Base-by-base conservation (phyloP, 2,888 invertebrate species). In the Yponomeuta plumbellus region DNA sequence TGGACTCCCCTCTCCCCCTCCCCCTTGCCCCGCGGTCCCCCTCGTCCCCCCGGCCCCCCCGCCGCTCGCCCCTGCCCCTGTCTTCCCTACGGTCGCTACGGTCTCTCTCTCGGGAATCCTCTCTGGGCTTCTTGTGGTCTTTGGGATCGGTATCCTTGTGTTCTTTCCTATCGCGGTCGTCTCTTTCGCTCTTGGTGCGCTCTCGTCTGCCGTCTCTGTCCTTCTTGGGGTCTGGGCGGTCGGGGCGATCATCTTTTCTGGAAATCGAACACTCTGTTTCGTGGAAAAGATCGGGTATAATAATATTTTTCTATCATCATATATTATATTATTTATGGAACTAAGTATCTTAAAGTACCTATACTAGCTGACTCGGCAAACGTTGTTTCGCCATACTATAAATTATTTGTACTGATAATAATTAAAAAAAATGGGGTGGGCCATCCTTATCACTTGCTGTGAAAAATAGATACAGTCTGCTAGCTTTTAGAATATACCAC, bases 201-300 rank as follows among this genome's bases (percentile, higher is more conserved):
- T 74, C 72, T 13, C 74, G 75, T 66, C 69, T 73, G 0, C 78
- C 77, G 58, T 69, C 71, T 11, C 67, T 67, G 11, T 68, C 68
- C 40, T 61, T 67, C 11, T 68, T 71, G 5, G 68, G 65, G 11
- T 80, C 78, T 6, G 79, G 78, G 2, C 78, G 75, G 4, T 75
- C 72, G 1, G 71, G 68, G 44, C 76, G 79, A 0, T 80, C 79
- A 23, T 84, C 82, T 73, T 80, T 81, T 63, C 63, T 64, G 17
- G 4, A 52, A 17, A 52, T 4, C 44, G 26, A 26, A 26, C 26
- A 26, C n/a, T n/a, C n/a, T n/a, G n/a, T n/a, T n/a, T n/a, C n/a
- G n/a, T n/a, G n/a, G n/a, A n/a, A n/a, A n/a, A n/a, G n/a, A n/a
- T n/a, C n/a, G n/a, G n/a, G n/a, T n/a, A n/a, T n/a, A n/a, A n/a